Conservation (phyloP, 2,888 invertebrate species). For the Cecidostiba fungosa region DNA sequence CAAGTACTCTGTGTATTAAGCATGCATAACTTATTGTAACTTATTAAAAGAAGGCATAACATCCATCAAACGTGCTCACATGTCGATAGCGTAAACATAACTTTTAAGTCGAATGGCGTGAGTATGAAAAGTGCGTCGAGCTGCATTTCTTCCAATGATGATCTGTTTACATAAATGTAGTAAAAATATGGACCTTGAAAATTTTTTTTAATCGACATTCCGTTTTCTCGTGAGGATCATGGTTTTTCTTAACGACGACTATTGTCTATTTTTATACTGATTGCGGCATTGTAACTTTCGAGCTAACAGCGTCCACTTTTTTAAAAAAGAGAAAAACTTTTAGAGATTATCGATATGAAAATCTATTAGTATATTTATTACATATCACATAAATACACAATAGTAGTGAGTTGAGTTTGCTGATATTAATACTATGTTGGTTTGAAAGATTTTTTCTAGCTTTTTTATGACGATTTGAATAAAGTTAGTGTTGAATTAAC, state of each 20-base stretch:
- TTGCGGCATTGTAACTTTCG: slow-evolving; percentile 40
- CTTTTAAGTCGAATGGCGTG: not conserved
- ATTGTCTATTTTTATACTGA: slow-evolving; percentile 56
- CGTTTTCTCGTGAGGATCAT: slow-evolving; percentile 46
- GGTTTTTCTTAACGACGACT: slow-evolving; percentile 23
- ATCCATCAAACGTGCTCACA: not conserved
- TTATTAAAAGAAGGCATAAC: not conserved
- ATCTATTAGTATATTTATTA: not conserved
- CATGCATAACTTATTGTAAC: slow-evolving; percentile 23
- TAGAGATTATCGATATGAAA: not conserved
- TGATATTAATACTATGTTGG: slow-evolving; percentile 9
- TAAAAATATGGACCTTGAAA: slow-evolving; percentile 11
- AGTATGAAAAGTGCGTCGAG: slow-evolving; percentile 18
- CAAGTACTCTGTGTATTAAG: not conserved
- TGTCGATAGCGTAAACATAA: slow-evolving; percentile 8
- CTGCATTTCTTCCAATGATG: slow-evolving; percentile 34
- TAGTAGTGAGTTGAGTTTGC: slow-evolving; percentile 29
- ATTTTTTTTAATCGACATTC: slow-evolving; percentile 48
- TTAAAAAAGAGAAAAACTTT: not conserved
- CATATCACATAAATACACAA: slow-evolving; percentile 32
- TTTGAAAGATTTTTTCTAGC: slow-evolving; percentile 38
- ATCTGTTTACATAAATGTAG: slow-evolving; percentile 25
- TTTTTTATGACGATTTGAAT: slow-evolving; percentile 30
- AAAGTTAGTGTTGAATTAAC: slow-evolving; percentile 20
- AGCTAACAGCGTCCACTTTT: slow-evolving; percentile 31